Percentiles rank a stretch among this genome's conserved stretches.
These are phyloP conservation scores for Ethmia dodecea DNA, from an alignment of 2,888 invertebrate genomes.

Conservation along the genomic window DNA sequence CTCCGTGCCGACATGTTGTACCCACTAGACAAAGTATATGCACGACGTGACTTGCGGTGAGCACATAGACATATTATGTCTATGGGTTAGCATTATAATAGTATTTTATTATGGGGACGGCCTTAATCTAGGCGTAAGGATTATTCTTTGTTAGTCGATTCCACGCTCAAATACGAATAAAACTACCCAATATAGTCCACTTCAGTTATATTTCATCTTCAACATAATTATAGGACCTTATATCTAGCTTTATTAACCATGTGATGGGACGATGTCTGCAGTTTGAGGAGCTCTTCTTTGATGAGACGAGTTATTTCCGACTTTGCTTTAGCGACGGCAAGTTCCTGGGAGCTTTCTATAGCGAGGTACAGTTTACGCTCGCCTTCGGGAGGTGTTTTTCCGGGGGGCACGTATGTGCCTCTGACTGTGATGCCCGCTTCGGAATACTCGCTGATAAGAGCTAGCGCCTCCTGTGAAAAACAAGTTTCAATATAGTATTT, in stretches of 20 bases:
- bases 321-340: slow-evolving; percentile 97
- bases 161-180: no score
- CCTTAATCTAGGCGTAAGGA: no score
- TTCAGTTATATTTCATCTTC: no score
- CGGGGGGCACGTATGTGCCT: slow-evolving; percentile 96
- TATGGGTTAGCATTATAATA: no score
- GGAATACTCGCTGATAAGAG: slow-evolving; percentile 98
- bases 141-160: no score
- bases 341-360: slow-evolving; percentile 98
- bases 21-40: no score
- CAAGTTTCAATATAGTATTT: no score
- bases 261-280: slow-evolving; percentile 91
- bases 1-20: no score
- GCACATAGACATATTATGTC: no score
- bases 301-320: slow-evolving; percentile 98
- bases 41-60: no score
- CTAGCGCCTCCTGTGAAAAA: slow-evolving; percentile 89
- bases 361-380: slow-evolving; percentile 97
- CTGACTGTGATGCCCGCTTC: slow-evolving; percentile 99
- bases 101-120: no score
- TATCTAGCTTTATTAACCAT: slow-evolving; percentile 94
- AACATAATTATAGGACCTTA: slow-evolving; percentile 90
- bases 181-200: no score
- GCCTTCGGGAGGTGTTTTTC: slow-evolving; percentile 93
- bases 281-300: slow-evolving; percentile 96